Base-by-base conservation (phyloP, 2,113 vertebrate species). In the Ariopsis seemanni region DNA sequence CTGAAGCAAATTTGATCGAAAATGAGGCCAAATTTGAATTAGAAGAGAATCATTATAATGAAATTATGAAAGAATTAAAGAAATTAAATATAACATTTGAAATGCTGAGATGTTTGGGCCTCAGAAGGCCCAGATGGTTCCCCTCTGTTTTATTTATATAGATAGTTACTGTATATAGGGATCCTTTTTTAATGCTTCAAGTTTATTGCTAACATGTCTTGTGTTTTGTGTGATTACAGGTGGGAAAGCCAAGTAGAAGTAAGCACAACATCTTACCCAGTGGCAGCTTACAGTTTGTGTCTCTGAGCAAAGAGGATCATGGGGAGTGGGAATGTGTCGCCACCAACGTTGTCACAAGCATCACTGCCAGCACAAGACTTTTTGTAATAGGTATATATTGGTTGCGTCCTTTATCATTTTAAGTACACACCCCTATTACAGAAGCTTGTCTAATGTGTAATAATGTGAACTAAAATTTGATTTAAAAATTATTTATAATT, bases 311-410 rank as follows among this genome's bases (percentile, higher is more conserved):
- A 95, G 98, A 99, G 84, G 98, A 99, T 95, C 98, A 99, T 0
- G 98, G 98, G 92, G 97, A 99, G 93, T 99, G 98, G 98, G 98
- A 99, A 95, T 99, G 98, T 90, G 93, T 99, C 4, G 98, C 98
- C 92, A 99, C 97, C 94, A 99, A 99, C 69, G 96, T 99, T 86
- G 98, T 99, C 93, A 98, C 98, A 4, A 99, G 97, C 97, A 98
- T 99, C 96, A 99, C 97, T 96, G 98, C 98, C 97, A 99, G 97
- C 95, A 99, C 98, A 67, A 97, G 96, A 91, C 97, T 99, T 92
- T 96, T 97, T 4, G 98, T 99, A 93, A 97, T 98, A 84, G 98
- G 98, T 99, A 96, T 67, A 86, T 67, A 85, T 83, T 48, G 27
- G 48, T 53, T 55, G 86, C 85, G 53, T 48, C 22, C 2, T 30